Base-by-base conservation (phyloP, 2,797 vertebrate genomes). In the Pipistrellus kuhlii region DNA sequence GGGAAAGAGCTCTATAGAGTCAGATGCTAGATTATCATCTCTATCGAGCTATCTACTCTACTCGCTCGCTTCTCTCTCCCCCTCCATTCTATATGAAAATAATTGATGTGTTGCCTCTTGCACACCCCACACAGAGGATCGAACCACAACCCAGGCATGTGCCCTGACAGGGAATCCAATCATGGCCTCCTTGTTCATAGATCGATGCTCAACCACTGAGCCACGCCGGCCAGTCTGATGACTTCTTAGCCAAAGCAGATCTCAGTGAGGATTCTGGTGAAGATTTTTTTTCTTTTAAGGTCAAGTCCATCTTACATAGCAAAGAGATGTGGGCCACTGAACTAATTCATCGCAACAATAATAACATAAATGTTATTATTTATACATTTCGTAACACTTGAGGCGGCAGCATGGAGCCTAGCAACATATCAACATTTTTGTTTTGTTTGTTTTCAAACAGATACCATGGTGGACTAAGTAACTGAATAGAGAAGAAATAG, bases 181-280 rank as follows among this genome's bases (percentile, higher is more conserved):
- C 27, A 62, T 14, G 59, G 30, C 59, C 27, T 62, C 59, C 59
- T 62, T 25, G 27, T 62, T 62, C 59, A 62, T 30, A 62, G 59
- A 27, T 62, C 12, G 12, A 14, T 62, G 59, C 27, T 62, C 59
- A 62, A 62, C 59, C 59, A 30, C 59, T 3, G 27, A 62, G 59
- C 12, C 25, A 62, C 2, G 6, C 59, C 5, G 6, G 27, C 59
- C 1, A 1, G 27, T 12, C 27, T 62, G 59, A 62, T 62, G 59
- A 62, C 94, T 96, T 97, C 75, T 73, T 62, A 68, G 44, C 76
- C 92, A 91, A 94, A 57, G 96, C 83, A 53, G 92, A 97, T 2
- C 4, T 73, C 62, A 92, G 46, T 88, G 64, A 91, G 25, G 92
- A 76, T 30, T 96, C 83, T 86, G 71, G 94, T 30, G 46, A 30